phyloP scores from a whole-genome alignment of 2,888 invertebrate species.

The Euplexia lucipara region DNA sequence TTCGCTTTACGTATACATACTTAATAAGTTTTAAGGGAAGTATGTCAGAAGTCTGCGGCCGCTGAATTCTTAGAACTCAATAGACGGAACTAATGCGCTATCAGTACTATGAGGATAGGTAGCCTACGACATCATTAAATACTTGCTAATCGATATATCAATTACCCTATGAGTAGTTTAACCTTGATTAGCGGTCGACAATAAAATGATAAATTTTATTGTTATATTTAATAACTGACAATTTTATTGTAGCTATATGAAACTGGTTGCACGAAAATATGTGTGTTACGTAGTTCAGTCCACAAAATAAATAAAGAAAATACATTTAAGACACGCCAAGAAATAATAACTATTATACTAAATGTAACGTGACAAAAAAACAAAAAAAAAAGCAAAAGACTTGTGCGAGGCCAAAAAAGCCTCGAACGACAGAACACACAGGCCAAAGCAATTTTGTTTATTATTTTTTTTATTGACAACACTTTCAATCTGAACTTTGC shows the following conservation, averaged over 20 bases:
- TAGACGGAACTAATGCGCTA: background rate
- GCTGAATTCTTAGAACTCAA: background rate
- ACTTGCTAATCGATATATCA: constrained; percentile 9
- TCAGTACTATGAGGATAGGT: background rate
- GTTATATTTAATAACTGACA: background rate
- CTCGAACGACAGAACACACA: too few species aligned
- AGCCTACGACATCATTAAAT: background rate
- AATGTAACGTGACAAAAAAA: too few species aligned
- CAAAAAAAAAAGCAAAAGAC: too few species aligned
- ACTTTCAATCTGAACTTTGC: too few species aligned
- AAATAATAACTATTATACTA: too few species aligned
- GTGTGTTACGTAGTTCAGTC: background rate
- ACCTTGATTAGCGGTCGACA: constrained; percentile 2
- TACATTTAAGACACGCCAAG: too few species aligned
- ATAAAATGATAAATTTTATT: background rate
- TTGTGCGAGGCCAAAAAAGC: too few species aligned
- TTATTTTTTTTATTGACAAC: too few species aligned
- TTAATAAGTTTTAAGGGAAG: too few species aligned
- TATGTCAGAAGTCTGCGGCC: background rate
- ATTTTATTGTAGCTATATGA: too few species aligned
- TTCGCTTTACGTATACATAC: too few species aligned
- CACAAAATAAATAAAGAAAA: background rate
- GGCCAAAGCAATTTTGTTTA: too few species aligned
- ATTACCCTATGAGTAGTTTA: constrained; percentile 4
- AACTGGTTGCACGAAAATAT: background rate